Conservation (phyloP, 1,140 invertebrate species). For the Penaeus japonicus region DNA sequence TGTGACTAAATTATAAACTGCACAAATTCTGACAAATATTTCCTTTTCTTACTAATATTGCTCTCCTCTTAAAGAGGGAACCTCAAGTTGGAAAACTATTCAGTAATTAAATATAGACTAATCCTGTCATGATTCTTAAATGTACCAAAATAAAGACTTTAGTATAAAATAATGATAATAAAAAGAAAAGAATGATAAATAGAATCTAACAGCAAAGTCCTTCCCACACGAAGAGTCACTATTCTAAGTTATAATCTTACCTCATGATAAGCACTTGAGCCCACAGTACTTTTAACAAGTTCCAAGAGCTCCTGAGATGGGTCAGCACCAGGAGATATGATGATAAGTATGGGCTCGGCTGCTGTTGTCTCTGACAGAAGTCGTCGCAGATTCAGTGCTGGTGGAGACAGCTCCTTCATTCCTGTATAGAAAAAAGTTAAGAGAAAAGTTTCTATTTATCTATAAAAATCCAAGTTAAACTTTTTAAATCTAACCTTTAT, state of each 20-base stretch:
- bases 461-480: too few relatives aligned
- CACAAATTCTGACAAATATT: too few relatives aligned
- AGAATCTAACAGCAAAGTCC: too few relatives aligned
- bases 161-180: too few relatives aligned
- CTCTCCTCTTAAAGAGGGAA: too few relatives aligned
- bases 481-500: too few relatives aligned
- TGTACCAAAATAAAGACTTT: too few relatives aligned
- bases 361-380: constrained; percentile 70
- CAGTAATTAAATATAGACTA: too few relatives aligned
- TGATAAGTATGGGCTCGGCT: constrained; percentile 78
- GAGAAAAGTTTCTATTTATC: not conserved
- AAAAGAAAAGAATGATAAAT: too few relatives aligned
- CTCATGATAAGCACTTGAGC: constrained; percentile 71
- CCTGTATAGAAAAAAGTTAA: constrained; percentile 63
- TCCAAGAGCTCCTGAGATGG: constrained; percentile 80
- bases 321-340: constrained; percentile 80
- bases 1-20: not conserved
- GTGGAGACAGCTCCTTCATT: constrained; percentile 72
- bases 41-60: too few relatives aligned
- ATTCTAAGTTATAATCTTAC: constrained; percentile 64
- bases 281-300: constrained; percentile 70
- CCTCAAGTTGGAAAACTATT: too few relatives aligned
- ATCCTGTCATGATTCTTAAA: too few relatives aligned
- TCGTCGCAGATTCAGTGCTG: constrained; percentile 71
- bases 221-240: not conserved